Evolutionary conservation across 2,113 vertebrate species (phyloP).

Genomic region (Calyptomena viridis): DNA sequence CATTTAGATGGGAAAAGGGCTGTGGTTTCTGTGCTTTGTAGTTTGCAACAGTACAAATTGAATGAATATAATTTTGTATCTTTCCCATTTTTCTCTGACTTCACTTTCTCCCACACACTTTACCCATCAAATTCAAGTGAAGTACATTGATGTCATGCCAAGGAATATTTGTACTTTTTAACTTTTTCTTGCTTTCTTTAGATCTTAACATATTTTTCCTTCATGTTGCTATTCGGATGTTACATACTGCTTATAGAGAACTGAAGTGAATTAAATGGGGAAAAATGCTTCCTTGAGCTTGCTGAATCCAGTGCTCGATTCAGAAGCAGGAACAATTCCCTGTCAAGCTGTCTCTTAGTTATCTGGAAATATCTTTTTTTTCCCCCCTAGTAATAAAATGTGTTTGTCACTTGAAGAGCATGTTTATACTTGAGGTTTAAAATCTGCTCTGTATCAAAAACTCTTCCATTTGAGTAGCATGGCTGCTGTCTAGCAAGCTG

Average conservation of each 20-base stretch:
- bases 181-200: slow-evolving; percentile 34
- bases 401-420: background rate
- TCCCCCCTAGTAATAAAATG: background rate
- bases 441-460: background rate
- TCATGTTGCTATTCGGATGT: slow-evolving; percentile 9
- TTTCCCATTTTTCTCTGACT: background rate
- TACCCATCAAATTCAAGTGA: slow-evolving; percentile 24
- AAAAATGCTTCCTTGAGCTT: background rate
- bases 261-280: background rate
- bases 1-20: background rate
- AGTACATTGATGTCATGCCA: slow-evolving; percentile 21
- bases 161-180: slow-evolving; percentile 36
- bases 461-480: background rate
- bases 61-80: slow-evolving; percentile 1
- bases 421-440: slow-evolving; percentile 6
- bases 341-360: slow-evolving; percentile 24
- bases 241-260: background rate
- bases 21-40: background rate
- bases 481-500: slow-evolving; percentile 40
- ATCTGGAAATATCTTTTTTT: background rate
- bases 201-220: background rate
- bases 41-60: background rate
- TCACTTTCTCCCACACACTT: slow-evolving; percentile 39
- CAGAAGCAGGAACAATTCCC: background rate
- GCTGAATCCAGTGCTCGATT: background rate